Evolutionary conservation across 2,888 invertebrate genomes (phyloP), one percentile per base, ranked within the genome.

Genomic region (Xestobium rufovillosum): DNA sequence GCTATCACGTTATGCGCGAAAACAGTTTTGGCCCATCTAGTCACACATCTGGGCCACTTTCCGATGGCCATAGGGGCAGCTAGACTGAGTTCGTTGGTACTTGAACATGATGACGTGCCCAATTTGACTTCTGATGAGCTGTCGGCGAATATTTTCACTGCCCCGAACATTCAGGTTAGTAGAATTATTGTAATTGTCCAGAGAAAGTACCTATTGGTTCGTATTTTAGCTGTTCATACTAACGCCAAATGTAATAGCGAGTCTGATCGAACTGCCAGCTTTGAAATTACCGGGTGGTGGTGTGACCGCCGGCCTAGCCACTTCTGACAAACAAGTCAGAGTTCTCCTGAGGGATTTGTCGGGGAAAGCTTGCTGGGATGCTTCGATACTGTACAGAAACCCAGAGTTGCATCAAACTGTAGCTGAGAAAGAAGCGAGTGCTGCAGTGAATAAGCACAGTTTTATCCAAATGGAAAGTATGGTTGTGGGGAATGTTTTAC

Each of bases 321-420:
- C 87, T 1, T 85, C 86, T 3, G 80, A 82, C 50, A 83, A 83
- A 31, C 84, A 85, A 72, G 67, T 66, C 36, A 75, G 96, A 19
- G 80, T 95, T 13, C 68, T 96, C 9, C 68, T 95, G 41, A 75
- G 96, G 4, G 94, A 95, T 67, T 72, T 94, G 36, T 84, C 88
- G 16, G 95, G 96, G 31, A 96, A 95, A 68, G 87, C 89, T 32
- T 89, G 90, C 53, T 96, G 96, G 95, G 95, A 96, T 66, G 89
- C 89, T 25, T 87, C 91, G 1, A 85, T 92, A 40, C 70, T 96
- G 1, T 89, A 89, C 65, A 80, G 83, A 58, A 81, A 83, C 52
- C 84, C 86, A 1, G 69, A 72, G 23, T 2, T 23, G 31, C 12
- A 31, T 38, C 34, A 26, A 39, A 34, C 19, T 23, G 14, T 10